These are phyloP conservation scores for Germaria angustata DNA, from an alignment of 2,888 invertebrate genomes.

Conservation along the genomic window DNA sequence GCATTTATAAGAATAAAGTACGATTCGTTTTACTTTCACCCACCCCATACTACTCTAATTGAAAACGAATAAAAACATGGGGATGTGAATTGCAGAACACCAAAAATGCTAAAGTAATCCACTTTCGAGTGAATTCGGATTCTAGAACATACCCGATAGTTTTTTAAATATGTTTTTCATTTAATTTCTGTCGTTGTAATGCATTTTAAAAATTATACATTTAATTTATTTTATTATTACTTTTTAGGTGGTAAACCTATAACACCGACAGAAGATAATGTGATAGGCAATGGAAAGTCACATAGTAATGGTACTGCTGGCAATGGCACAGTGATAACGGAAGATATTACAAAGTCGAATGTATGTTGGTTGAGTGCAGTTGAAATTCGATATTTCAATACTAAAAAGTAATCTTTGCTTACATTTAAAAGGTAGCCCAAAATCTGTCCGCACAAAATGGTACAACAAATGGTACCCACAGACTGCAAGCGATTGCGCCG, in stretches of 20 bases:
- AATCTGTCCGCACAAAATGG: constrained; percentile 80
- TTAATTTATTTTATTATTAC: not conserved
- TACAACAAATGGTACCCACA: constrained; percentile 79
- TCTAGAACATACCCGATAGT: no score
- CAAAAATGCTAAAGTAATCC: no score
- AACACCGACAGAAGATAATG: constrained; percentile 79
- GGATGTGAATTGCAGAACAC: no score
- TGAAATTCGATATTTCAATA: no score
- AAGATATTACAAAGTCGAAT: constrained; percentile 78
- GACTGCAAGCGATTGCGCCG: constrained; percentile 70
- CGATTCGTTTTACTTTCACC: no score
- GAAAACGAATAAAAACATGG: no score
- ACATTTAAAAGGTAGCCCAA: constrained; percentile 76
- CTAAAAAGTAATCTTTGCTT: not conserved
- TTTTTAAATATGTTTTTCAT: no score
- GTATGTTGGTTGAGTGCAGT: constrained; percentile 70
- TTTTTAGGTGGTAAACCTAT: constrained; percentile 79
- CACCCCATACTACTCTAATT: no score
- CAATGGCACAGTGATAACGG: constrained; percentile 71
- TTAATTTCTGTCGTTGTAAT: no score
- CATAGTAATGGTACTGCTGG: constrained; percentile 77
- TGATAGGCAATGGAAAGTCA: constrained; percentile 78
- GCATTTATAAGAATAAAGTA: no score
- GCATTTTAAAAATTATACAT: no score
- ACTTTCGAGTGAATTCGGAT: no score